Base-by-base conservation (phyloP, 2,113 vertebrate species). In the Herpailurus yagouaroundi region DNA sequence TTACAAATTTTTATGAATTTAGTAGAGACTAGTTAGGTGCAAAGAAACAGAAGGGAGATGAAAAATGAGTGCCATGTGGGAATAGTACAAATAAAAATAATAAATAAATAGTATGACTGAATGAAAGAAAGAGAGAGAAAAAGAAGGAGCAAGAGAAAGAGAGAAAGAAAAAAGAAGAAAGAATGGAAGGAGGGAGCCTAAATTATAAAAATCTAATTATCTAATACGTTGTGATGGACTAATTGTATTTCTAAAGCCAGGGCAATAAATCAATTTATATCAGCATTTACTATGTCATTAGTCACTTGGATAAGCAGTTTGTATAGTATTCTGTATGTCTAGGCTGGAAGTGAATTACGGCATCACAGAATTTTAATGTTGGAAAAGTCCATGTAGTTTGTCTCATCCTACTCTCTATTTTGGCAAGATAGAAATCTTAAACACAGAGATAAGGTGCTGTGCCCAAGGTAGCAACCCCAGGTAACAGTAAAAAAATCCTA, bases 1-100 rank as follows among this genome's bases (percentile, higher is more conserved):
- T 19, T 87, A 12, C 5, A 50, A 33, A 7, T 12, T n/a, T n/a
- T 69, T 81, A 18, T 33, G 41, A 81, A 48, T 16, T 36, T 36
- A n/a, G 9, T 15, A 27, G 16, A n/a, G 23, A 33, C 8, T 5
- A 4, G 21, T 27, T 19, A 45, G 29, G 10, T 9, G 0, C 48
- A 38, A 64, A 57, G 13, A 84, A 36, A n/a, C 11, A 27, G 15
- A 77, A 6, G 5, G 12, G 64, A 73, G 29, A 77, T n/a, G 5
- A 19, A n/a, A 79, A 85, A 36, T 16, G 2, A 21, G 31, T 36
- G 27, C 9, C 27, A 5, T 1, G 23, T 45, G 38, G 7, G 7
- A 77, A 66, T 1, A n/a, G 7, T 12, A 52, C 15, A 25, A 38
- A 45, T 48, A 2, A 68, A 66, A 87, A 86, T n/a, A 33, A 81